Base-by-base conservation (phyloP, 2,888 invertebrate species). In the Lasioglossum villosulum region DNA sequence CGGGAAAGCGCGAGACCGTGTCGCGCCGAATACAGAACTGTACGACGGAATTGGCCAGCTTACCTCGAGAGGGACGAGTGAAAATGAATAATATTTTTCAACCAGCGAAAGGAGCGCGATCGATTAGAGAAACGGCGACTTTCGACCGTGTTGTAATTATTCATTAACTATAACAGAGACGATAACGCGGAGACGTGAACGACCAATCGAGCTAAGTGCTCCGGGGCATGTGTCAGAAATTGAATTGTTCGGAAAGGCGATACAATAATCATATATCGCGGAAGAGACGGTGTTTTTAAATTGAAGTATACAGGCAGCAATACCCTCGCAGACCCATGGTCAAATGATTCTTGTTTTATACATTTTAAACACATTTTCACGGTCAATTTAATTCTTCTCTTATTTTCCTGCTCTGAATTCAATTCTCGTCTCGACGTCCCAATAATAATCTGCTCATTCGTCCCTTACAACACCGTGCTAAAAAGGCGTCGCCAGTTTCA, bases 131-230 rank as follows among this genome's bases (percentile, higher is more conserved):
- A 30, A 63, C 59, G 27, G 6, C 27, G 4, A 27, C 14, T 59
- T 27, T 27, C 59, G 59, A 59, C 59, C 59, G 59, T 27, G 59
- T 30, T 2, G 59, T 30, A 63, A 63, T 63, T 63, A 63, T 63
- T 30, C 27, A 63, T 63, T 63, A 63, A 59, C 27, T 59, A 27
- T 14, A 59, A 52, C 59, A 63, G 27, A 30, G 30, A 16, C 59
- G 59, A 30, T 27, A 16, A 27, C 4, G 59, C 2, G 16, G 27
- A 5, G n/a, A 59, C 59, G 59, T 14, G 59, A 27, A 59, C 59
- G 59, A 30, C 59, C 59, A 63, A 63, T 63, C 59, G 59, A 30
- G 27, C 59, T 30, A 63, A 63, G 59, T 63, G 30, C 59, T 30
- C 30, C 14, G 59, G 5, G 59, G 27, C 30, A 16, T 30, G 14